phyloP scores from a whole-genome alignment of 2,113 vertebrate species.

The Colistium nudipinnis region DNA sequence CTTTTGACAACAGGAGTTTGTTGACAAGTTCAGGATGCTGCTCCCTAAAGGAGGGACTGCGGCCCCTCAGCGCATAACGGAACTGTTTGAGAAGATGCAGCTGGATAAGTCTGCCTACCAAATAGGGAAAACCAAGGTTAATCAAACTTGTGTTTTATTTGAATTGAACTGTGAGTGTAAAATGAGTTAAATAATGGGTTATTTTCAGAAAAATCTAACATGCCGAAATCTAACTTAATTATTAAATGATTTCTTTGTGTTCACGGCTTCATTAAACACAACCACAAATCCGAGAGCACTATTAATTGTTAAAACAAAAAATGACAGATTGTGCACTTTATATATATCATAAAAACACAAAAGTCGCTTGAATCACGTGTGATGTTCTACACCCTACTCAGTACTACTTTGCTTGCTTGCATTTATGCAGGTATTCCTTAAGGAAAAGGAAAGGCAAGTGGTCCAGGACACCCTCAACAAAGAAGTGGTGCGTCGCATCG shows the following conservation, averaged over 20 bases:
- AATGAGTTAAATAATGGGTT: too few species aligned
- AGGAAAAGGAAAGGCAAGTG: slow-evolving; percentile 85
- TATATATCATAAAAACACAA: too few species aligned
- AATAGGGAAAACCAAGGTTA: slow-evolving; percentile 91
- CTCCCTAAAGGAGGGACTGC: slow-evolving; percentile 84
- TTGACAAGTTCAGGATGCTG: slow-evolving; percentile 88
- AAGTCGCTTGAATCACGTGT: too few species aligned
- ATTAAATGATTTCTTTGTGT: too few species aligned
- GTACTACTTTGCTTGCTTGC: neutral
- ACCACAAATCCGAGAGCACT: too few species aligned
- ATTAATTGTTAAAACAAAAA: too few species aligned
- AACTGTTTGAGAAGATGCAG: slow-evolving; percentile 84
- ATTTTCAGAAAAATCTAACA: too few species aligned
- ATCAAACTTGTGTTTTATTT: neutral
- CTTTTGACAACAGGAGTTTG: slow-evolving; percentile 83
- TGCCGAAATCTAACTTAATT: too few species aligned
- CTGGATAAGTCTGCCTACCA: slow-evolving; percentile 86
- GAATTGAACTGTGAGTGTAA: too few species aligned
- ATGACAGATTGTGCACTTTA: too few species aligned
- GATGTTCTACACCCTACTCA: neutral
- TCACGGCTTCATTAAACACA: too few species aligned
- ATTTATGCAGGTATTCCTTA: slow-evolving; percentile 89
- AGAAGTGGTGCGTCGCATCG: slow-evolving; percentile 87
- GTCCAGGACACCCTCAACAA: slow-evolving; percentile 88
- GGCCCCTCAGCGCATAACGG: slow-evolving; percentile 83